Conservation (phyloP, 2,888 invertebrate species). For the Portevinia maculata region DNA sequence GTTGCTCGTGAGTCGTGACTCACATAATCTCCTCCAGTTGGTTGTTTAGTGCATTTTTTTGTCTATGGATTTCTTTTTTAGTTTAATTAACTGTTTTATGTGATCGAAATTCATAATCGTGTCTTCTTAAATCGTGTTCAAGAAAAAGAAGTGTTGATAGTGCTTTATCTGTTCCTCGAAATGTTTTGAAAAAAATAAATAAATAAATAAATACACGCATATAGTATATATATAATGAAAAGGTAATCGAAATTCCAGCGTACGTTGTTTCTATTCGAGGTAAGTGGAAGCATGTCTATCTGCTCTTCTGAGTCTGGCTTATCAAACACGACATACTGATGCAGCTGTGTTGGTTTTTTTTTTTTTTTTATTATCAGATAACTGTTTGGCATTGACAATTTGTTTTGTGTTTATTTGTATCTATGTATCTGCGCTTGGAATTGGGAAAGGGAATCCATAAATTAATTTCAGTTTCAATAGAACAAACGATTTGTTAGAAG, state of each 20-base stretch:
- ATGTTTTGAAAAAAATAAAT: conserved; percentile 12
- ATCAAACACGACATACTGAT: conserved; percentile 4
- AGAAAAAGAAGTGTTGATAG: conserved; percentile 11
- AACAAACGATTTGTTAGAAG: too few species aligned
- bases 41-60: background rate
- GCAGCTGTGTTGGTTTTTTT: conserved; percentile 15
- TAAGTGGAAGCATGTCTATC: conserved; percentile 21
- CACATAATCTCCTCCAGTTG: background rate
- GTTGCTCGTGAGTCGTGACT: conserved; percentile 9
- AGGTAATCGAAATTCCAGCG: background rate
- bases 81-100: background rate
- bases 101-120: background rate
- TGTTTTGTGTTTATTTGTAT: background rate
- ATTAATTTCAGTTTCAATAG: too few species aligned
- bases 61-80: background rate
- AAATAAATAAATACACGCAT: background rate
- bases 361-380: background rate
- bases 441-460: too few species aligned
- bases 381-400: background rate
- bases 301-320: background rate
- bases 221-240: conserved; percentile 3
- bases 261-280: background rate
- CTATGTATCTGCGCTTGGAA: background rate
- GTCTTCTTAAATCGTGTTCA: conserved; percentile 8
- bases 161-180: conserved; percentile 35